Evolutionary conservation across 2,888 invertebrate species (phyloP), one percentile per base, ranked within the genome.

Genomic region (Leptopilina drosophilae): DNA sequence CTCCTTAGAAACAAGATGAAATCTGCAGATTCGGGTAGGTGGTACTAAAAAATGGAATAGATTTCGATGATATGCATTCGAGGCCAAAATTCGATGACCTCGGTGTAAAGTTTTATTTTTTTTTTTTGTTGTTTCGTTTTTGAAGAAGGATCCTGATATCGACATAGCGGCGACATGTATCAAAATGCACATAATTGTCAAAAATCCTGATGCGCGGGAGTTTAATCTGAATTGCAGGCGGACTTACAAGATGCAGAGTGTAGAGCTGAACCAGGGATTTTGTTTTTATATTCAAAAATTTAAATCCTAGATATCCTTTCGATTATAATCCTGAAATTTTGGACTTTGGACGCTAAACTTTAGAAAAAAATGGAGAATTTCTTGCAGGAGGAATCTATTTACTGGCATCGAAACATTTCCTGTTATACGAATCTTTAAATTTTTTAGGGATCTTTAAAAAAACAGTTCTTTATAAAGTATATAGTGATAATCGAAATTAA

Each of bases 111-210:
- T 9, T 56, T 59, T 73, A n/a, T 15, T 12, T 33, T 15, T n/a
- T 15, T 12, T 33, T 15, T 33, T 33, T n/a, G n/a, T n/a, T n/a
- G n/a, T n/a, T 56, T 73, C 8, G 9, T 56, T 26, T 9, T 33
- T 20, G 20, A 5, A 73, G n/a, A 73, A 73, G 73, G 56, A 73
- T 73, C 56, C 56, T 73, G 73, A 1, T 49, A 33, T 73, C 14
- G 73, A 40, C 11, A 40, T 56, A 56, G 56, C 2, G 56, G n/a
- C n/a, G 12, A 26, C 14, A n/a, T 12, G 56, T 73, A 80, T 80
- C 80, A 78, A 77, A 66, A 80, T 80, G 80, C 73, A 80, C 80
- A 80, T 80, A 80, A 77, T 80, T 80, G 33, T 56, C 20, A 12
- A 26, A 49, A 46, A 69, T 64, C 80, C 66, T 77, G 59, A 77